A percentile compares a stretch with the other conserved stretches of the same genome.
These are phyloP conservation scores for Poeciliopsis paucimaculata DNA, from an alignment of 2,797 vertebrate species.

Conservation along the genomic window DNA sequence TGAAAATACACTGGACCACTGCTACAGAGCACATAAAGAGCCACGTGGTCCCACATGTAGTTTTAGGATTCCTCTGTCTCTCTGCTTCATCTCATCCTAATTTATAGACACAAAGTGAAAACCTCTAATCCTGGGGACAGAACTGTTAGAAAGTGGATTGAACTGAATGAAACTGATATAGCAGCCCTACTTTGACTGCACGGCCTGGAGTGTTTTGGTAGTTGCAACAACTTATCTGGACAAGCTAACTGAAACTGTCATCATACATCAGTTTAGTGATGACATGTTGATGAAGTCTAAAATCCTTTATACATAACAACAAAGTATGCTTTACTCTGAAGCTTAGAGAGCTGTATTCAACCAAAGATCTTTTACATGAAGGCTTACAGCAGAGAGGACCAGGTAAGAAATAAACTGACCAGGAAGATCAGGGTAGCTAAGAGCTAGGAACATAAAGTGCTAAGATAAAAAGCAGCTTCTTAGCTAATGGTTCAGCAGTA, in stretches of 20 bases:
- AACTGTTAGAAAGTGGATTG: not conserved
- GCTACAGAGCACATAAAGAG: no score
- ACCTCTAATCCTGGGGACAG: no score
- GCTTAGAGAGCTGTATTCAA: not conserved
- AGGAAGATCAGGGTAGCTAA: not conserved
- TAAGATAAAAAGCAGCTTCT: not conserved
- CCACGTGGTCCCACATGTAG: no score
- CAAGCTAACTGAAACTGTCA: not conserved
- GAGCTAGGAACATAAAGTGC: not conserved
- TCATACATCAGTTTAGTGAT: not conserved
- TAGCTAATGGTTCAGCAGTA: not conserved
- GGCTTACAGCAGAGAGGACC: not conserved
- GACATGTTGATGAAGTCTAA: not conserved
- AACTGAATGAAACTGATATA: not conserved
- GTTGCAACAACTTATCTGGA: not conserved
- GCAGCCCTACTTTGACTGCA: not conserved
- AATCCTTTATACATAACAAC: not conserved
- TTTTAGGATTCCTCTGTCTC: no score
- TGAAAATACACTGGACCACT: no score
- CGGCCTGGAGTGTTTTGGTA: not conserved
- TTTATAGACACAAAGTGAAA: no score
- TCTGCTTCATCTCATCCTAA: no score
- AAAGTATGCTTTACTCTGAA: not conserved
- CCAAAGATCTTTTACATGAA: not conserved
- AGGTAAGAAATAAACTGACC: not conserved